Evolutionary conservation across 2,888 invertebrate genomes (phyloP).

Genomic region (Luperina nickerlii): DNA sequence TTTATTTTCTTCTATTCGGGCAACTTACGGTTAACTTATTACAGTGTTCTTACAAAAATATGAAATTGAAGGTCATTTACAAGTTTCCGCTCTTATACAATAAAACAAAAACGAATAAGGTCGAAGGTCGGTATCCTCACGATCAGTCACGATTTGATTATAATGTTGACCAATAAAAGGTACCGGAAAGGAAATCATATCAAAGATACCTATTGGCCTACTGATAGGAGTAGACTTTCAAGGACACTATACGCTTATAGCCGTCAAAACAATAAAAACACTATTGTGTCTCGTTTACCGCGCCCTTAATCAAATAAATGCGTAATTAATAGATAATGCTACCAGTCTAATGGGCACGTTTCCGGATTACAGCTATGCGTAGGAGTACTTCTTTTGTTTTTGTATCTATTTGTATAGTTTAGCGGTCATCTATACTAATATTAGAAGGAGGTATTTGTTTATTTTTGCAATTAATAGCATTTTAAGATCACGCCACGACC

Average conservation of each 20-base stretch:
- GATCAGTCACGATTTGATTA: conserved; percentile 12
- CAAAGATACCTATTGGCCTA: neutral
- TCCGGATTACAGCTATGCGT: neutral
- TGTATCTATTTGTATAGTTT: neutral
- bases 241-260: neutral
- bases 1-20: neutral
- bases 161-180: conserved; percentile 14
- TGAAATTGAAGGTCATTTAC: neutral
- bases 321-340: conserved; percentile 14
- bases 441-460: neutral
- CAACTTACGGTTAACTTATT: neutral
- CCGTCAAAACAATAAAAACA: neutral
- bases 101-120: neutral
- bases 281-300: neutral
- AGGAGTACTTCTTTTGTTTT: neutral
- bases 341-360: neutral
- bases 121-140: neutral
- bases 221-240: conserved; percentile 26
- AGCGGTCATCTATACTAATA: neutral
- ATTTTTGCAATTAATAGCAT: no score
- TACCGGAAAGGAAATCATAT: conserved; percentile 30
- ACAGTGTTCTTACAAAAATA: neutral
- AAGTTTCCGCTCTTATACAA: neutral
- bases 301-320: neutral
- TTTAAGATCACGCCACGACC: neutral